These are phyloP conservation scores for Taeniopygia guttata DNA, from an alignment of 2,797 vertebrate genomes.

Conservation along the genomic window DNA sequence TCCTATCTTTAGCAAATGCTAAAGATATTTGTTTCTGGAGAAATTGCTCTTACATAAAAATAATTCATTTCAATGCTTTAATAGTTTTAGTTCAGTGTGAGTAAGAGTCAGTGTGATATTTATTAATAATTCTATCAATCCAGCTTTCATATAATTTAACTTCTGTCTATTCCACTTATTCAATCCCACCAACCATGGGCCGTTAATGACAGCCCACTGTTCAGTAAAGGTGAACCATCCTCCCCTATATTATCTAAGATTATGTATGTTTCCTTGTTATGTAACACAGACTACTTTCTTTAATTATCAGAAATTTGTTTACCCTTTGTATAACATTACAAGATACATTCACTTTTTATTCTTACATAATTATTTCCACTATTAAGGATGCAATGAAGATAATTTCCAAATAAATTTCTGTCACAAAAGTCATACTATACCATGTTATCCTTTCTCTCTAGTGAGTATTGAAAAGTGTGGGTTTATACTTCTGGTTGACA, in stretches of 20 bases:
- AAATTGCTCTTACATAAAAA: background rate
- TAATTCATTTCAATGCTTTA: background rate
- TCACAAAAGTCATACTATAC: background rate
- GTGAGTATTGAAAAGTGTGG: background rate
- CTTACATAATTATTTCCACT: background rate
- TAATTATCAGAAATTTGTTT: background rate
- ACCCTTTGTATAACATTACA: background rate
- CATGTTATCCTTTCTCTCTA: background rate
- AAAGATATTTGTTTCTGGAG: background rate
- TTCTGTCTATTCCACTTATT: background rate
- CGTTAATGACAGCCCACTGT: background rate
- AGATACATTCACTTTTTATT: background rate
- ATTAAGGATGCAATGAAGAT: background rate
- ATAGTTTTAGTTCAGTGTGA: background rate
- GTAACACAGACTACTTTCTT: background rate
- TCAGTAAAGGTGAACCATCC: background rate
- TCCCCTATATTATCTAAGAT: background rate
- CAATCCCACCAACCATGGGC: fast-evolving
- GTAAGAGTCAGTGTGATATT: background rate
- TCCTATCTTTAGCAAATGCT: background rate
- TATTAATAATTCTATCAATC: background rate
- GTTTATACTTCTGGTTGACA: background rate
- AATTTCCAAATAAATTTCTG: background rate
- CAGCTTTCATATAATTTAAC: background rate
- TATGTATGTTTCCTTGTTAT: background rate